phyloP scores from a whole-genome alignment of 2,888 invertebrate genomes.

The Orchesella flavescens region DNA sequence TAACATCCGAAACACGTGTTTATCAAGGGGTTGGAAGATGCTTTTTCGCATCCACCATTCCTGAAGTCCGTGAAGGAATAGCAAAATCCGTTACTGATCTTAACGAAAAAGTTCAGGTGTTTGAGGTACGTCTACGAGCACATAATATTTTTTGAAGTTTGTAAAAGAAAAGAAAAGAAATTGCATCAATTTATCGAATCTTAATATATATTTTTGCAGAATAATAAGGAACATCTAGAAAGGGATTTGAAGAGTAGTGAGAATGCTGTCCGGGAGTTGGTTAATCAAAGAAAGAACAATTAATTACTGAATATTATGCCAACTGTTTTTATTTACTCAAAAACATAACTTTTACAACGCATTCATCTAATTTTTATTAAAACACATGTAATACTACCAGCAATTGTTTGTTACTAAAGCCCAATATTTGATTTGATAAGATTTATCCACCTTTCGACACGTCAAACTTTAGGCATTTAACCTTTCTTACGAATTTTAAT shows the following conservation, averaged over 20 bases:
- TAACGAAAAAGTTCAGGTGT: conserved; percentile 80
- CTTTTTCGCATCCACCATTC: conserved; percentile 83
- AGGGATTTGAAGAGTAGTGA: conserved; percentile 88
- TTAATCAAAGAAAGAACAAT: conserved; percentile 79
- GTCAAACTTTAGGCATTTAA: too few relatives aligned
- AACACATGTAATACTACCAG: too few relatives aligned
- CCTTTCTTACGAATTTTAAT: too few relatives aligned
- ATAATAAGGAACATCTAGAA: conserved; percentile 86
- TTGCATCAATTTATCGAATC: too few relatives aligned
- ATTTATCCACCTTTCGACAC: too few relatives aligned
- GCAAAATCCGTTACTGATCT: conserved; percentile 77
- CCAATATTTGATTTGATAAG: too few relatives aligned
- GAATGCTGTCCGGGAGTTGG: conserved; percentile 88
- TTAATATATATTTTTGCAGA: conserved; percentile 74
- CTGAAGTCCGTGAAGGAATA: conserved; percentile 80
- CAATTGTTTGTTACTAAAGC: too few relatives aligned
- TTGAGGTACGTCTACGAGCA: conserved; percentile 76
- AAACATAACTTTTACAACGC: too few relatives aligned
- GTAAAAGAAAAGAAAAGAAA: background rate
- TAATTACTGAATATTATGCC: background rate
- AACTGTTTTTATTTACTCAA: too few relatives aligned
- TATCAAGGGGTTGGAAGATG: conserved; percentile 90
- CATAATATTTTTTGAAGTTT: background rate
- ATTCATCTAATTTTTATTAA: too few relatives aligned
- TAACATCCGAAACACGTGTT: conserved; percentile 81